Conservation (phyloP, 53 echinoderm and acorn worm genomes). For the Glandiceps talaboti region DNA sequence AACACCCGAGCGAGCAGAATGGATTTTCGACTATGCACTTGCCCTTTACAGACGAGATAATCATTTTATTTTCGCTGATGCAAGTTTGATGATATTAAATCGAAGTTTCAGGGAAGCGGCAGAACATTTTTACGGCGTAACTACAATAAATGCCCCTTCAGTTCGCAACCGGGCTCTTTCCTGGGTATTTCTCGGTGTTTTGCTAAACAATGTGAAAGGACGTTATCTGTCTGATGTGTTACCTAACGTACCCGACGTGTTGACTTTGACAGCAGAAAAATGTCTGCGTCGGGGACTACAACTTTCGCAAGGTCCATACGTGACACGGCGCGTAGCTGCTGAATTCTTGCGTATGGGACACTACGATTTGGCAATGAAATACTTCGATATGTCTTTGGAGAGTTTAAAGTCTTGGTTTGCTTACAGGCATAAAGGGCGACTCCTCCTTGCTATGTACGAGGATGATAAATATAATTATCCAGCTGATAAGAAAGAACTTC, state of each 20-base stretch:
- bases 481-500: conserved; percentile 2
- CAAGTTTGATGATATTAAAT: conserved; percentile 8
- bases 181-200: conserved; percentile 68
- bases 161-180: conserved; percentile 34
- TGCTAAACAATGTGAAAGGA: conserved; percentile 28
- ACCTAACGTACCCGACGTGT: conserved; percentile 17
- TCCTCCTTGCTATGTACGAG: conserved; percentile 52
- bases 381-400: conserved; percentile 35
- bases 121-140: conserved; percentile 45
- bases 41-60: conserved; percentile 50
- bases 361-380: conserved; percentile 39
- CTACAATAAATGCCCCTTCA: conserved; percentile 12
- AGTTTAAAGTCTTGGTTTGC: conserved; percentile 45
- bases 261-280: conserved; percentile 30
- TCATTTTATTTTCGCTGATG: conserved; percentile 32
- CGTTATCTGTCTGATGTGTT: conserved; percentile 33
- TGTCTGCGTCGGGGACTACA: conserved; percentile 49
- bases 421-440: conserved; percentile 50
- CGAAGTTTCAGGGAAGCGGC: conserved; percentile 46
- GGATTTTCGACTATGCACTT: conserved; percentile 77
- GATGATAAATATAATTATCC: conserved; percentile 5
- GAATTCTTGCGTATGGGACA: conserved; percentile 33
- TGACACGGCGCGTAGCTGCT: conserved; percentile 44
- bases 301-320: conserved; percentile 36
- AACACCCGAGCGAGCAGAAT: conserved; percentile 57